Evolutionary conservation across 2,797 vertebrate species (phyloP).

Genomic region (Xyrichtys novacula): DNA sequence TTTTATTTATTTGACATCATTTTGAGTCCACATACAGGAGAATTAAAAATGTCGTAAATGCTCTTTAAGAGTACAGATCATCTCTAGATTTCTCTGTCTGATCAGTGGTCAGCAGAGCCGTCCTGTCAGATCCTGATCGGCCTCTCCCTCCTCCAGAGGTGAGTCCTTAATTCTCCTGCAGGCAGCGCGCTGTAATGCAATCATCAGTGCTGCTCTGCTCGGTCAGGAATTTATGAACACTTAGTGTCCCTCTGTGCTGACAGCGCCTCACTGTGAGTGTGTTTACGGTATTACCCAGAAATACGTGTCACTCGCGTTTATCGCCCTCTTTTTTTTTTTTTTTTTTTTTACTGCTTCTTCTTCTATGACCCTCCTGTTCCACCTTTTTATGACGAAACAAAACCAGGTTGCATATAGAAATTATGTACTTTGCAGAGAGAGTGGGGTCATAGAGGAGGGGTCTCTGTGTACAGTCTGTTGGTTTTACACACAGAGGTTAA

Average conservation of each 20-base stretch:
- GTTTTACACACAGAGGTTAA: slow-evolving; percentile 77
- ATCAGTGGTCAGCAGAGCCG: slow-evolving; percentile 24
- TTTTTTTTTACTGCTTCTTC: slow-evolving; percentile 42
- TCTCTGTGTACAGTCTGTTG: slow-evolving; percentile 56
- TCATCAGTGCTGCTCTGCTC: slow-evolving; percentile 60
- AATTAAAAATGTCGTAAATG: too few species aligned
- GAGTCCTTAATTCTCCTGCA: slow-evolving; percentile 61
- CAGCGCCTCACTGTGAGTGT: slow-evolving; percentile 46
- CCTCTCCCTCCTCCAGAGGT: slow-evolving; percentile 51
- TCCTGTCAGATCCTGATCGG: slow-evolving; percentile 40
- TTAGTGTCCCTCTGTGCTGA: slow-evolving; percentile 71
- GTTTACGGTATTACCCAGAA: slow-evolving; percentile 64
- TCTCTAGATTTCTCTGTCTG: not conserved
- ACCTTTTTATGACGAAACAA: slow-evolving; percentile 67
- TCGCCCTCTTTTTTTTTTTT: slow-evolving; percentile 30
- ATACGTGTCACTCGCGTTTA: slow-evolving; percentile 67
- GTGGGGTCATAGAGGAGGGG: slow-evolving; percentile 63
- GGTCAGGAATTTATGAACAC: slow-evolving; percentile 76
- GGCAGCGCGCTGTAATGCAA: slow-evolving; percentile 64
- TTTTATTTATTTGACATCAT: too few species aligned
- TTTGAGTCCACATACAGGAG: too few species aligned
- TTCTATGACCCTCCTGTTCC: slow-evolving; percentile 29
- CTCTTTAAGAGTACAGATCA: not conserved
- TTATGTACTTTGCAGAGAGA: slow-evolving; percentile 53
- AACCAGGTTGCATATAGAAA: slow-evolving; percentile 50